Percentiles rank a stretch among this genome's conserved stretches.
phyloP scores from a whole-genome alignment of 2,888 invertebrate species.

The Nowickia ferox region DNA sequence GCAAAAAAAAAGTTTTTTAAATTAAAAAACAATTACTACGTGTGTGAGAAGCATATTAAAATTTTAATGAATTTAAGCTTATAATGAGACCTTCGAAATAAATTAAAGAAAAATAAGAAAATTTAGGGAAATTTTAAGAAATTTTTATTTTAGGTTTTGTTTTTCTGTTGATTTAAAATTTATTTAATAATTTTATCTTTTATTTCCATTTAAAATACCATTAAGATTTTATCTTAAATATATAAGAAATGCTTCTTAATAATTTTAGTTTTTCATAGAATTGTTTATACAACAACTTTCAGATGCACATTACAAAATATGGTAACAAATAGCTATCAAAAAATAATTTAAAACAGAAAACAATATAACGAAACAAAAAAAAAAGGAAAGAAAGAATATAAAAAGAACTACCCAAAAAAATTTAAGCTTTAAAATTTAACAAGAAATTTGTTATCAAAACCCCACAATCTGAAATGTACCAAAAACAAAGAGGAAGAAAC shows the following conservation, averaged over 20 bases:
- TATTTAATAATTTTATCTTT: slow-evolving; percentile 17
- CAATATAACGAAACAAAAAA: background rate
- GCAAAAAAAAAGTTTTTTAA: background rate
- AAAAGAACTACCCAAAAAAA: background rate
- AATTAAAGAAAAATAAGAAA: background rate
- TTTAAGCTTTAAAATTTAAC: slow-evolving; percentile 69
- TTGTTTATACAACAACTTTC: background rate
- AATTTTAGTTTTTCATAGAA: slow-evolving; percentile 13
- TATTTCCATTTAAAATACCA: slow-evolving; percentile 29
- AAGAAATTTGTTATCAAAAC: slow-evolving; percentile 69
- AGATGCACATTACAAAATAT: background rate
- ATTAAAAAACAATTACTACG: background rate
- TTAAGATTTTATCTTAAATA: slow-evolving; percentile 37
- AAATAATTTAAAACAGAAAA: slow-evolving; percentile 27
- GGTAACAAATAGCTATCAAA: slow-evolving; percentile 29
- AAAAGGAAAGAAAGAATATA: background rate
- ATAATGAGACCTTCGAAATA: background rate
- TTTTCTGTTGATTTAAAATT: background rate
- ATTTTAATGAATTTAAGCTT: background rate
- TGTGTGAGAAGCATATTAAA: no score
- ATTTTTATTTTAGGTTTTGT: no score
- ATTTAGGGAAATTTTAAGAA: background rate
- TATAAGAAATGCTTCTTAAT: slow-evolving; percentile 6
- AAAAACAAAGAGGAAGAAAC: slow-evolving; percentile 8
- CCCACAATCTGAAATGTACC: slow-evolving; percentile 52